Conservation (phyloP, 2,888 invertebrate species). For the Prosopocoilus inquinatus region DNA sequence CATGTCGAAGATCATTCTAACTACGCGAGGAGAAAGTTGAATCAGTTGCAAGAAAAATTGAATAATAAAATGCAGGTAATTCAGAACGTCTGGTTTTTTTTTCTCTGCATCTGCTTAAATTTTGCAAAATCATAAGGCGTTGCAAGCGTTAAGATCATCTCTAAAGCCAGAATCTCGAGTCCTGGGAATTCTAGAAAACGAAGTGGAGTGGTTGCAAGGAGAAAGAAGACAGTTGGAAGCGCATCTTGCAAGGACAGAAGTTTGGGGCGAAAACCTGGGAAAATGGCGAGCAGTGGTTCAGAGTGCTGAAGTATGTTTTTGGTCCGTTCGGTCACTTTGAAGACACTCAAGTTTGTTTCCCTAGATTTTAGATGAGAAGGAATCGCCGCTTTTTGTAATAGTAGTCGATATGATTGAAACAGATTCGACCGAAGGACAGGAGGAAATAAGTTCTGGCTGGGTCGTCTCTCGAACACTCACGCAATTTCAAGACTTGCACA, state of each 20-base stretch:
- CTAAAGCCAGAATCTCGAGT: slow-evolving; percentile 82
- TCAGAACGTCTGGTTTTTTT: not conserved
- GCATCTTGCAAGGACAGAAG: slow-evolving; percentile 80
- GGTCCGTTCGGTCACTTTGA: too few relatives aligned
- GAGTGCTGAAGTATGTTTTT: slow-evolving; percentile 67
- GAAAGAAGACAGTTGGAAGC: slow-evolving; percentile 80
- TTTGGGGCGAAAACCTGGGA: slow-evolving; percentile 88
- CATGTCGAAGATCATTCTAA: slow-evolving; percentile 81
- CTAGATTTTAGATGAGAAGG: slow-evolving; percentile 53
- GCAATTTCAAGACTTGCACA: slow-evolving; percentile 75
- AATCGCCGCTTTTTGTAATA: slow-evolving; percentile 68
- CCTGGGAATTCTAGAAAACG: slow-evolving; percentile 73
- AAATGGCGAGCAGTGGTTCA: slow-evolving; percentile 84
- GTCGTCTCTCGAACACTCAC: slow-evolving; percentile 62
- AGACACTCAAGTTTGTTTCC: not conserved
- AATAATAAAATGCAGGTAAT: slow-evolving; percentile 74
- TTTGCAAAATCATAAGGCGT: slow-evolving; percentile 54
- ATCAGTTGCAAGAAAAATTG: slow-evolving; percentile 79
- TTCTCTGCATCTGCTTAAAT: not conserved
- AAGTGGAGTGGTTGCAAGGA: slow-evolving; percentile 78
- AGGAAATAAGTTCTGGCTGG: slow-evolving; percentile 65
- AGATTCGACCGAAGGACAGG: slow-evolving; percentile 55
- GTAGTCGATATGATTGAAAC: slow-evolving; percentile 75
- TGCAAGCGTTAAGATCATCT: slow-evolving; percentile 78
- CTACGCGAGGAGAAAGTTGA: slow-evolving; percentile 77